phyloP scores from a whole-genome alignment of 1,140 invertebrate species.

The Ooceraea biroi region DNA sequence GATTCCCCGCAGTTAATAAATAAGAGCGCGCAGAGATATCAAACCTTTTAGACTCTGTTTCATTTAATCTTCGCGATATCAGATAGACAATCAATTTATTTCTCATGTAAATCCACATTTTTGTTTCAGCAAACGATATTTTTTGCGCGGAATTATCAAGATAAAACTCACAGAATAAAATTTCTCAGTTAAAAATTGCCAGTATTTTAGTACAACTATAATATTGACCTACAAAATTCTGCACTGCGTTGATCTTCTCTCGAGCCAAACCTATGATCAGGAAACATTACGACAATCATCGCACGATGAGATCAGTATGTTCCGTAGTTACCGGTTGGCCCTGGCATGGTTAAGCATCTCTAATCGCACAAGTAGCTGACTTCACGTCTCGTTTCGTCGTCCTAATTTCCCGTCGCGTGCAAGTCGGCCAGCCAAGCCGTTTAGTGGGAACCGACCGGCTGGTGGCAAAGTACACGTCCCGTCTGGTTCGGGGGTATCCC shows the following conservation, averaged over 20 bases:
- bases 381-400: not conserved
- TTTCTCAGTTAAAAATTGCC: not conserved
- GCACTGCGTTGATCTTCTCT: not conserved
- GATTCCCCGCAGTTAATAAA: conserved; percentile 40
- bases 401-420: conserved; percentile 27
- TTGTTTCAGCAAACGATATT: not conserved
- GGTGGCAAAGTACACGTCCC: conserved; percentile 1
- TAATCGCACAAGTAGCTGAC: conserved; percentile 4
- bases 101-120: not conserved
- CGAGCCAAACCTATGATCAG: not conserved
- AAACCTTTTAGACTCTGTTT: conserved; percentile 35
- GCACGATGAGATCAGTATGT: not conserved
- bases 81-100: conserved; percentile 29
- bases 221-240: not conserved
- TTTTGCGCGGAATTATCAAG: not conserved
- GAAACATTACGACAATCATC: not conserved
- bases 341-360: not conserved
- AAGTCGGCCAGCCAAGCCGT: not conserved
- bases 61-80: conserved; percentile 25
- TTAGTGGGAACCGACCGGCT: not conserved
- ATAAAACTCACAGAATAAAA: not conserved
- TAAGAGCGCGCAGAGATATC: conserved; percentile 42
- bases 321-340: not conserved
- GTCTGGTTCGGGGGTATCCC: not conserved
- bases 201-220: too few relatives aligned